Percentiles rank a stretch among this genome's conserved stretches.
These are phyloP conservation scores for Siphamia tubifer DNA, from an alignment of 2,113 vertebrate species.

Conservation along the genomic window DNA sequence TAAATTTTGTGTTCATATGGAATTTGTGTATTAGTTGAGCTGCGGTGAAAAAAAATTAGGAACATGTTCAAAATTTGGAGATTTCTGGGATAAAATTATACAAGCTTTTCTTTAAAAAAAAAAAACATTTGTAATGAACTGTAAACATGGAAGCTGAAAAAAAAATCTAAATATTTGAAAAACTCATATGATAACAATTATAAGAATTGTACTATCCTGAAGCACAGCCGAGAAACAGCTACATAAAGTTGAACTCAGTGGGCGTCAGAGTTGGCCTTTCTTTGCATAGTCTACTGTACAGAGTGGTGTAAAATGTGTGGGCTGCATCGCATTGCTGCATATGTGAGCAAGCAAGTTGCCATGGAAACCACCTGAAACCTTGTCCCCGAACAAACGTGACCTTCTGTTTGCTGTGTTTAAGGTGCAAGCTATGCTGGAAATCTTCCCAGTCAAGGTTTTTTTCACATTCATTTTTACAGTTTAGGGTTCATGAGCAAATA, in stretches of 20 bases:
- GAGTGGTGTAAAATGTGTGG: slow-evolving; percentile 21
- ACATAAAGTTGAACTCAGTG: slow-evolving; percentile 34
- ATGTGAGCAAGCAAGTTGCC: slow-evolving; percentile 24
- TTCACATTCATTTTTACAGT: no score
- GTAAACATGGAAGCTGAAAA: background rate
- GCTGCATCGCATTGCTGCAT: slow-evolving; percentile 25
- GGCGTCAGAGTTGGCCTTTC: slow-evolving; percentile 19
- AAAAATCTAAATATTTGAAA: no score
- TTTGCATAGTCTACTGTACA: background rate
- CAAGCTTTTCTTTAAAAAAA: no score
- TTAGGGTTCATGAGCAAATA: no score
- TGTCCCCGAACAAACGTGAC: slow-evolving; percentile 1
- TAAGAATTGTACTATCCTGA: slow-evolving; percentile 1
- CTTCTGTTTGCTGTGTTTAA: background rate
- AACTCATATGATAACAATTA: no score
- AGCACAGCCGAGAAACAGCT: slow-evolving; percentile 21
- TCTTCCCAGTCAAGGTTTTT: background rate
- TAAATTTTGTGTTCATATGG: no score
- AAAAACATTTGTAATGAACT: background rate
- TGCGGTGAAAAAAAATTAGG: no score
- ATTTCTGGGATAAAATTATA: no score
- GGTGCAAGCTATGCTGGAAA: slow-evolving; percentile 6
- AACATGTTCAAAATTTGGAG: no score
- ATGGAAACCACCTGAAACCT: slow-evolving; percentile 50
- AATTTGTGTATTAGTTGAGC: no score